Evolutionary conservation across 2,797 vertebrate genomes (phyloP).

Genomic region (Salmo trutta): DNA sequence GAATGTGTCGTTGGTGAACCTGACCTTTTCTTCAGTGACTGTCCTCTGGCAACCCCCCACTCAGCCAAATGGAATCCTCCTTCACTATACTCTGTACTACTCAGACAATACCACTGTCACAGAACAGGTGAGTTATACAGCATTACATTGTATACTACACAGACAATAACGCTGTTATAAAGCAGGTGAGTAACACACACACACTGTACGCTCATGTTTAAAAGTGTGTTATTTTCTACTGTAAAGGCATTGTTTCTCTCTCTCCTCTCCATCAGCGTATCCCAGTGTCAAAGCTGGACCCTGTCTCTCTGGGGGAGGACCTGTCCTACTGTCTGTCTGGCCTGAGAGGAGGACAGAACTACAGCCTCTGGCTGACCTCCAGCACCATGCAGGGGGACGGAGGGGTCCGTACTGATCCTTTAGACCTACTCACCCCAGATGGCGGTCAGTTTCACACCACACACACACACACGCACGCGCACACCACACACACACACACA

Average conservation of each 20-base stretch:
- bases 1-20: constrained; percentile 80
- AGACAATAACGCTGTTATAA: not conserved
- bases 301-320: constrained; percentile 45
- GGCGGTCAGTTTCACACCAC: constrained; percentile 82
- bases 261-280: constrained; percentile 75
- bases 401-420: constrained; percentile 81
- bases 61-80: constrained; percentile 88
- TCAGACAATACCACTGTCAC: constrained; percentile 69
- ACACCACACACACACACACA: too few species aligned
- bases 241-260: constrained; percentile 14
- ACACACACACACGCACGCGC: too few species aligned
- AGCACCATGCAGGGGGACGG: constrained; percentile 88
- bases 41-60: constrained; percentile 86
- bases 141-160: constrained; percentile 88
- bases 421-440: constrained; percentile 83
- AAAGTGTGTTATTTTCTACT: not conserved
- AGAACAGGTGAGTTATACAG: not conserved
- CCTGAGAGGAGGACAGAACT: constrained; percentile 85
- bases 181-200: not conserved
- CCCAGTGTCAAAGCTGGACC: constrained; percentile 65
- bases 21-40: constrained; percentile 79
- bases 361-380: constrained; percentile 91
- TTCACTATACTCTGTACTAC: constrained; percentile 88
- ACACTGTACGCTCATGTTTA: not conserved
- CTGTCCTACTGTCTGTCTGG: constrained; percentile 76